A percentile compares a stretch with the other conserved stretches of the same genome.
Conservation (phyloP, 2,888 invertebrate genomes). For the Drosophila tanythrix region DNA sequence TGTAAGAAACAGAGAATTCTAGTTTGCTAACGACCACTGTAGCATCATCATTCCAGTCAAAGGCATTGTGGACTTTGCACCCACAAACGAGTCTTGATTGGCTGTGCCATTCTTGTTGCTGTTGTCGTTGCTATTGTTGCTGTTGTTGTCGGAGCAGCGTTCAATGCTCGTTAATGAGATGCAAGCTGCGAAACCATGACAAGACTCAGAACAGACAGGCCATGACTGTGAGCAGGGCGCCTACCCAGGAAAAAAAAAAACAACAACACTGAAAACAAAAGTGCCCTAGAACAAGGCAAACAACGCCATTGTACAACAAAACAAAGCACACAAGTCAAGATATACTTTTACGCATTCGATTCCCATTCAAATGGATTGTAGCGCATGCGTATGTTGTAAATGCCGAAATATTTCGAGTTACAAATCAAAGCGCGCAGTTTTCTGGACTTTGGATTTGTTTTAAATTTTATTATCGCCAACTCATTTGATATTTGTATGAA, state of each 20-base stretch:
- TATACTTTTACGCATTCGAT: background rate
- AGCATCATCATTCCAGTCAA: slow-evolving; percentile 38
- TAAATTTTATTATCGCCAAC: slow-evolving; percentile 39
- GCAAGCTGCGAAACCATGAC: slow-evolving; percentile 46
- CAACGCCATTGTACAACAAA: slow-evolving; percentile 28
- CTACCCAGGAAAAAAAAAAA: slow-evolving; percentile 37
- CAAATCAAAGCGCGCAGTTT: slow-evolving; percentile 55
- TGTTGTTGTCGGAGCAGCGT: slow-evolving; percentile 32
- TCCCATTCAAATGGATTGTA: slow-evolving; percentile 21
- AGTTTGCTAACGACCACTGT: slow-evolving; percentile 3
- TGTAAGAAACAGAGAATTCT: background rate
- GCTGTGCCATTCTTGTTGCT: slow-evolving; percentile 27
- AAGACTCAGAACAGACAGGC: slow-evolving; percentile 40
- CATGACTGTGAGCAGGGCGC: slow-evolving; percentile 49
- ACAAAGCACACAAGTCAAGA: slow-evolving; percentile 22
- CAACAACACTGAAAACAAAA: slow-evolving; percentile 14
- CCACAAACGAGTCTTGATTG: slow-evolving; percentile 78
- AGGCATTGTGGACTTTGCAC: slow-evolving; percentile 78
- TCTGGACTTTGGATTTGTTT: slow-evolving; percentile 78
- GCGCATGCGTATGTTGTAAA: slow-evolving; percentile 50
- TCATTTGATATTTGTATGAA: slow-evolving; percentile 12
- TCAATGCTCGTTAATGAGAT: slow-evolving; percentile 74
- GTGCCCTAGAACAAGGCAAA: slow-evolving; percentile 35
- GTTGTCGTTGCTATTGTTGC: slow-evolving; percentile 32
- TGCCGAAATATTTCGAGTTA: slow-evolving; percentile 23